Conservation (phyloP, 2,113 vertebrate genomes). For the Pseudopodoces humilis region DNA sequence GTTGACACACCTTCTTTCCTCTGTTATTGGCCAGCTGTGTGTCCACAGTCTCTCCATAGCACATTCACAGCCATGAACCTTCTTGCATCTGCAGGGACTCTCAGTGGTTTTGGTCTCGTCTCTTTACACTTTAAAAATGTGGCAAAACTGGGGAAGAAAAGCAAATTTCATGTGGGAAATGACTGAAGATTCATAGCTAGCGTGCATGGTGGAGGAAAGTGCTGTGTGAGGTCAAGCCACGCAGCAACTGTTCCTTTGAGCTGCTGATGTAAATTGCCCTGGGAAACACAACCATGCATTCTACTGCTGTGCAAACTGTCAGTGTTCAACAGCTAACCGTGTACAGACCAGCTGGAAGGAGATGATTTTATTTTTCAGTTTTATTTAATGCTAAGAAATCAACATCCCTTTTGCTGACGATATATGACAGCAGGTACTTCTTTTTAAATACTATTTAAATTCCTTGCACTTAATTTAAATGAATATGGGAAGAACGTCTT, state of each 20-base stretch:
- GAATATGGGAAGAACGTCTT: neutral
- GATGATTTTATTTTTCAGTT: neutral
- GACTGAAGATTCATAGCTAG: neutral
- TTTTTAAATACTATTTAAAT: neutral
- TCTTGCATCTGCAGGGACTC: neutral
- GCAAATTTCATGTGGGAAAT: neutral
- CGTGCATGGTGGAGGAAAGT: neutral
- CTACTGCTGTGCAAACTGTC: neutral
- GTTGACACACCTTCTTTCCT: conserved; percentile 2
- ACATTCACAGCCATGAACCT: neutral
- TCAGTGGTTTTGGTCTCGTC: neutral
- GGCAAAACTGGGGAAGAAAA: neutral
- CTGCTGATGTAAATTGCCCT: neutral
- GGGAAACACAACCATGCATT: neutral
- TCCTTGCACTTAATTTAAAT: neutral
- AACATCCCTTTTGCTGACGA: neutral
- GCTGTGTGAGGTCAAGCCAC: fast-evolving
- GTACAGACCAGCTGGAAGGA: neutral
- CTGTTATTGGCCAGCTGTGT: neutral
- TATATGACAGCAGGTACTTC: neutral
- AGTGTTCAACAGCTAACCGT: neutral
- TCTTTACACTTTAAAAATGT: neutral
- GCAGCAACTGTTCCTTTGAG: neutral
- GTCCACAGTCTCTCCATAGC: neutral
- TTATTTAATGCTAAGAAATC: neutral